Base-by-base conservation (phyloP, 2,113 vertebrate species). In the Manacus vitellinus region DNA sequence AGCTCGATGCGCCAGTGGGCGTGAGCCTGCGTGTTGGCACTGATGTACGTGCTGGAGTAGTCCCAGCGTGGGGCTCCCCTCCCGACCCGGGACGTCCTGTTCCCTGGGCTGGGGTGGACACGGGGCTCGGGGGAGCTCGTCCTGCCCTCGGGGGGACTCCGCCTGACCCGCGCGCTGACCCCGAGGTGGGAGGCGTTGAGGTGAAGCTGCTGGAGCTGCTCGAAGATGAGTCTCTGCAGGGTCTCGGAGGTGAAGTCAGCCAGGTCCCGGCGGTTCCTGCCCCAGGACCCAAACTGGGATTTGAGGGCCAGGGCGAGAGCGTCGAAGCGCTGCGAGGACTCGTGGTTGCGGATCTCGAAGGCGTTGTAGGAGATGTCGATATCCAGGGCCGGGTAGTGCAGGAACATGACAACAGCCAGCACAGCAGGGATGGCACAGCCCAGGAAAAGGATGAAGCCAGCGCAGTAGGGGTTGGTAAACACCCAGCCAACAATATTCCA, bases 341-440 rank as follows among this genome's bases (percentile, higher is more conserved):
- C 98, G 21, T 99, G 99, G 97, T 99, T 99, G 93, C 99, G 99
- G 78, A 99, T 99, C 98, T 99, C 99, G 0, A 99, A 99, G 66
- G 99, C 99, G 3, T 99, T 99, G 98, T 99, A 99, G 79, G 99
- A 99, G 94, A 99, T 99, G 97, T 99, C 99, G 5, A 99, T 99
- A 88, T 99, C 99, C 98, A 99, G 97, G 8, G 99, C 98, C 3
- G 99, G 99, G 96, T 99, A 99, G 97, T 98, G 98, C 72, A 99
- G 97, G 95, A 99, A 99, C 99, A 99, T 99, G 95, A 98, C 97
- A 61, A 97, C 95, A 11, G 99, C 99, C 27, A 99, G 98, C 71
- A 97, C 94, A 8, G 98, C 98, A 8, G 99, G 99, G 44, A 99
- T 97, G 85, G 98, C 95, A 89, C 99, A 98, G 59, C 98, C 99